phyloP scores from a whole-genome alignment of 92 coral and sea anemone species.

The Siderastrea siderea region DNA sequence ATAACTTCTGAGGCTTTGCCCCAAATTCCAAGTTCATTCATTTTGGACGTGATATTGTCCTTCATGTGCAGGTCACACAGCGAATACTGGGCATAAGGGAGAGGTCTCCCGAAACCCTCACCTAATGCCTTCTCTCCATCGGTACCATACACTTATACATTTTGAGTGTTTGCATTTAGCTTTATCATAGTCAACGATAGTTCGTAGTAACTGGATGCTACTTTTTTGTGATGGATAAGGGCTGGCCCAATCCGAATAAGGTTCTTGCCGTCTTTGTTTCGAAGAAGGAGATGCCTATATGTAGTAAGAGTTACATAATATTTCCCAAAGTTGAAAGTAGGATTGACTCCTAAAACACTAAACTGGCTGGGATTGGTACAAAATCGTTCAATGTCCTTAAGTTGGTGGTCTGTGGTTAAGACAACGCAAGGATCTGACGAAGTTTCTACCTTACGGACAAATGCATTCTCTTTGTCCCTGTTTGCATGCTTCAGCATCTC shows the following conservation, averaged over 20 bases:
- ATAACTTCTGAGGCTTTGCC: neutral
- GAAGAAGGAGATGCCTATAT: constrained; percentile 44
- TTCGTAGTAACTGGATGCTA: constrained; percentile 11
- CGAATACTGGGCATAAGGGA: constrained; percentile 33
- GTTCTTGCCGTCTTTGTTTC: constrained; percentile 30
- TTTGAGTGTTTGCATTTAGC: constrained; percentile 1
- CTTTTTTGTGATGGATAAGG: constrained; percentile 57
- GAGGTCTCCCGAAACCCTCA: constrained; percentile 35
- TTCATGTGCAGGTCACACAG: constrained; percentile 46
- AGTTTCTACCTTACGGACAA: constrained; percentile 22
- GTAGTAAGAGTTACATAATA: constrained; percentile 35
- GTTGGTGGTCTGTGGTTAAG: constrained; percentile 32
- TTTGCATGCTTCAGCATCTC: constrained; percentile 40
- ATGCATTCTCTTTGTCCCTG: constrained; percentile 9
- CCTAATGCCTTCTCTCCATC: constrained; percentile 42
- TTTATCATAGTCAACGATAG: constrained; percentile 36
- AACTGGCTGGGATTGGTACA: constrained; percentile 47
- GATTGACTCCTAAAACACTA: constrained; percentile 36
- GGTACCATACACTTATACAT: constrained; percentile 31
- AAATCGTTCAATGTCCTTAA: constrained; percentile 44
- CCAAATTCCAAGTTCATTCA: constrained; percentile 28
- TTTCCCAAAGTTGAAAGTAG: constrained; percentile 34
- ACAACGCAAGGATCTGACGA: constrained; percentile 33
- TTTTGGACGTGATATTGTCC: constrained; percentile 33
- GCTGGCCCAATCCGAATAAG: constrained; percentile 52